Base-by-base conservation (phyloP, 1,140 invertebrate species). In the Tetragonula clypearis region DNA sequence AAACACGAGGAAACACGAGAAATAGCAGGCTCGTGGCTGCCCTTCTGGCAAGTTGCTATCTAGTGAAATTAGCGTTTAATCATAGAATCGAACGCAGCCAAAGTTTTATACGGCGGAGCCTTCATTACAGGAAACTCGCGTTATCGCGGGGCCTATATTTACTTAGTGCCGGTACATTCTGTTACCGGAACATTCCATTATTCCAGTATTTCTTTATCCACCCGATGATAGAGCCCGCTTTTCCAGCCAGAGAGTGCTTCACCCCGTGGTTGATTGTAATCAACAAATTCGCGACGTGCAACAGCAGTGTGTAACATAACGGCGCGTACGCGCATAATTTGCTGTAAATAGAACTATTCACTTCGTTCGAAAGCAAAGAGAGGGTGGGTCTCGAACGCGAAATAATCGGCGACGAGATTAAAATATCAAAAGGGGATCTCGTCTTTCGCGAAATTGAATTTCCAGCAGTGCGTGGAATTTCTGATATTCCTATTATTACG, bases 11-110 rank as follows among this genome's bases (percentile, higher is more conserved):
- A 49, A 30, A 30, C 30, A 78, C n/a, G 23, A 41, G 41, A 14
- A n/a, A 53, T 65, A 21, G 60, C 21, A 30, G 14, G 55, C 21
- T 23, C 14, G n/a, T 49, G 11, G 11, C 41, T 30, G 30, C 1
- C 30, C n/a, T 66, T 35, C 23, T 49, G 60, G 17, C 35, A 8
- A 62, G 5, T 53, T 21, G 55, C 55, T 41, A n/a, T 56, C 26
- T 14, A 9, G 8, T 66, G 26, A n/a, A 30, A 66, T 78, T 49
- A 49, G 19, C 76, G 60, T 78, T 78, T 78, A 66, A 53, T 66
- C 60, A 11, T 21, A 2, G 74, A 76, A 76, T 76, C 55, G 21
- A 60, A 41, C 11, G 55, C 3, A 21, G 1, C n/a, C 30, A 26
- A 26, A 66, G 62, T 49, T 65, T 78, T 66, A 35, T 17, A 15